Percentiles rank a stretch among this genome's conserved stretches.
These are phyloP conservation scores for Oophaga pumilio DNA, from an alignment of 2,113 vertebrate species.

Conservation along the genomic window DNA sequence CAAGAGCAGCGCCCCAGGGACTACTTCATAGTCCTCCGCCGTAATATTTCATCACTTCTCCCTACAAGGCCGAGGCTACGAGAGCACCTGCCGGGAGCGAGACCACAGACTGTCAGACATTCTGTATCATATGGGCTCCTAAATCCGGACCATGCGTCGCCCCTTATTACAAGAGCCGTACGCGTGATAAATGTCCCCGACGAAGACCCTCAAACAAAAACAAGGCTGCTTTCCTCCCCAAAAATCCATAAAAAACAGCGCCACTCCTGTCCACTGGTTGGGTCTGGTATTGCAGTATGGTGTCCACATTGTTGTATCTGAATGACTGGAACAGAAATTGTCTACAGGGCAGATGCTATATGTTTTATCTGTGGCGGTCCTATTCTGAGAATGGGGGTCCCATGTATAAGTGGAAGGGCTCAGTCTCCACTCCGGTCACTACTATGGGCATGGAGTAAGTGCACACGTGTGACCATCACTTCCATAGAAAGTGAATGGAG, in stretches of 20 bases:
- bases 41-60: constrained; percentile 74
- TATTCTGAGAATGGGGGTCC: too few relatives aligned
- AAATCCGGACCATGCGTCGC: constrained; percentile 1
- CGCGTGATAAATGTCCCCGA: constrained; percentile 22
- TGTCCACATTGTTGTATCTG: too few relatives aligned
- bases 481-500: too few relatives aligned
- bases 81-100: constrained; percentile 44
- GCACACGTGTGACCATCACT: too few relatives aligned
- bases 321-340: too few relatives aligned
- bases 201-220: not conserved
- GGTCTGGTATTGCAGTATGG: not conserved
- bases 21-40: constrained; percentile 61
- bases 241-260: not conserved
- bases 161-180: constrained; percentile 9
- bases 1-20: constrained; percentile 74
- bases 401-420: too few relatives aligned
- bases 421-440: too few relatives aligned
- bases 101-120: constrained; percentile 20
- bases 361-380: too few relatives aligned
- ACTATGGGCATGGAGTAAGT: too few relatives aligned
- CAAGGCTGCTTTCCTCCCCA: not conserved
- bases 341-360: too few relatives aligned
- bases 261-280: not conserved
- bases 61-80: constrained; percentile 66
- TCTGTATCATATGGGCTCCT: constrained; percentile 29